A percentile compares a stretch with the other conserved stretches of the same genome.
These are phyloP conservation scores for Stramonita haemastoma DNA, from an alignment of 2,888 invertebrate species.

Conservation along the genomic window DNA sequence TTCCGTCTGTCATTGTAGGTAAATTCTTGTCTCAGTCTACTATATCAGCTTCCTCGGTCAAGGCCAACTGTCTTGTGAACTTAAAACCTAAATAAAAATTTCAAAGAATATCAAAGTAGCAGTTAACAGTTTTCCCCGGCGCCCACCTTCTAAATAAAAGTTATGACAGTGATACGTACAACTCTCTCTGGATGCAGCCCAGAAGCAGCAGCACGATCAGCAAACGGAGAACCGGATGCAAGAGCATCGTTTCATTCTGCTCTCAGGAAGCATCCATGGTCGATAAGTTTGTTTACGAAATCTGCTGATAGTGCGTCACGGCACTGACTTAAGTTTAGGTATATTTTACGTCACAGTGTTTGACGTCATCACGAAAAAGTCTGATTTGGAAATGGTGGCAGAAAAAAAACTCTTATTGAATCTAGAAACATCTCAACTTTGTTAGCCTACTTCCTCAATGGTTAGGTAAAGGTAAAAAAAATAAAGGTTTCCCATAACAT, in stretches of 20 bases:
- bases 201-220: background rate
- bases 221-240: slow-evolving; percentile 13
- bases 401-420: no score
- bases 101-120: no score
- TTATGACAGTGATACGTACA: background rate
- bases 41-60: no score
- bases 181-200: background rate
- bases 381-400: no score
- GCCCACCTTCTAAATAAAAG: background rate
- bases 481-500: no score
- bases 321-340: background rate
- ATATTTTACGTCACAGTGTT: no score
- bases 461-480: background rate
- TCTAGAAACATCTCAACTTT: no score
- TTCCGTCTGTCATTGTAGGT: no score
- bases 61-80: no score
- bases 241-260: slow-evolving; percentile 26
- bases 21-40: no score
- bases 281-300: background rate
- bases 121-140: background rate
- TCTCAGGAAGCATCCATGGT: slow-evolving; percentile 29
- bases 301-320: background rate
- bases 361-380: no score
- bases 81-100: no score
- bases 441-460: background rate